Conservation (phyloP, 2,113 vertebrate genomes). For the Tinamus guttatus region DNA sequence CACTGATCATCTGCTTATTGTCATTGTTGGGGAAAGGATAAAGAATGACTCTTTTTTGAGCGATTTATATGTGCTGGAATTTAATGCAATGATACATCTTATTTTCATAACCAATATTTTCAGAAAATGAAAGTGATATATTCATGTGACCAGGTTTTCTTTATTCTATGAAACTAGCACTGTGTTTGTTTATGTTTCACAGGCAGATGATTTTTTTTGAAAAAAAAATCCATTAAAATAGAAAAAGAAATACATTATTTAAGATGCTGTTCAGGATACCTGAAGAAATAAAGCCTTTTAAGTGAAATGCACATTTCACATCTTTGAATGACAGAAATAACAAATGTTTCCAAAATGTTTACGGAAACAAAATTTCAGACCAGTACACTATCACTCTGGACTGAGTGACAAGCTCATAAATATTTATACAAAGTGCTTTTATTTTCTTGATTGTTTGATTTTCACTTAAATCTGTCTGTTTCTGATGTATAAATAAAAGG, state of each 20-base stretch:
- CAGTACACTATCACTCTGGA: background rate
- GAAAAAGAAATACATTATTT: background rate
- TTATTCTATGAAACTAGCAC: background rate
- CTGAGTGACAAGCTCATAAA: background rate
- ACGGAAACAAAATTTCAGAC: background rate
- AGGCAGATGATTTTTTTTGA: background rate
- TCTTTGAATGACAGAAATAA: background rate
- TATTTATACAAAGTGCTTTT: background rate
- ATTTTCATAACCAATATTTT: background rate
- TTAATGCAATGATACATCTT: background rate
- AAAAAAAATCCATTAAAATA: background rate
- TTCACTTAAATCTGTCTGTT: background rate
- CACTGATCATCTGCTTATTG: background rate
- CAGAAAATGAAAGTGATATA: background rate
- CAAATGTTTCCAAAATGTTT: background rate
- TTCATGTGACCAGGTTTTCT: background rate
- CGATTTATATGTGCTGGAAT: background rate
- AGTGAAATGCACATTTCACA: background rate
- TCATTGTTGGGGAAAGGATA: background rate
- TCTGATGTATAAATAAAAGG: slow-evolving; percentile 4
- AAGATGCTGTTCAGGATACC: background rate
- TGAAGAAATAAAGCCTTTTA: background rate
- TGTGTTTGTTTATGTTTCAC: background rate
- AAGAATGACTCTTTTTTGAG: background rate
- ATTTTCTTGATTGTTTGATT: background rate